phyloP scores from a whole-genome alignment of 2,797 vertebrate species.

The Phalloptychus januarius region DNA sequence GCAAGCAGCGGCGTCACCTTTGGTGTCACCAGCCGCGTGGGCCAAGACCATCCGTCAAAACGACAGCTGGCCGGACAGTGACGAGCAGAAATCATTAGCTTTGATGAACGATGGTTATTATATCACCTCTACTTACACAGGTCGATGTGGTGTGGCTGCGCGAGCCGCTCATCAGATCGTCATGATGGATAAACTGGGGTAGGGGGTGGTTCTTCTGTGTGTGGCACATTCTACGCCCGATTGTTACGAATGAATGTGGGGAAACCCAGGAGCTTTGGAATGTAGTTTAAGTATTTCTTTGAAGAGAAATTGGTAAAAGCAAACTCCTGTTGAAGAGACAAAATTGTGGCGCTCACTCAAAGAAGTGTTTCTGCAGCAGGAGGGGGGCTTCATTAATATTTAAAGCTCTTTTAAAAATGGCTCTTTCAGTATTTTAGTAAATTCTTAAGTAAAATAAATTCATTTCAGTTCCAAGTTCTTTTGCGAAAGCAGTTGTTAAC shows the following conservation, averaged over 20 bases:
- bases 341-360: not conserved
- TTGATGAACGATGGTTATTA: conserved; percentile 59
- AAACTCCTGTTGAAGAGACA: not conserved
- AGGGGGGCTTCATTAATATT: not conserved
- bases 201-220: not conserved
- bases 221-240: not conserved
- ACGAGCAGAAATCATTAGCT: conserved; percentile 56
- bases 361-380: not conserved
- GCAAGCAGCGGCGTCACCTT: conserved; percentile 53
- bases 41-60: conserved; percentile 35
- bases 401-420: not conserved
- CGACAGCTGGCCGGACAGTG: conserved; percentile 44
- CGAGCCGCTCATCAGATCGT: conserved; percentile 28
- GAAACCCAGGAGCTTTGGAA: not conserved
- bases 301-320: not conserved
- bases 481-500: not conserved
- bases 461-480: not conserved
- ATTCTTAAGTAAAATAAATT: not conserved
- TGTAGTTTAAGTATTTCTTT: not conserved
- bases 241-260: not conserved
- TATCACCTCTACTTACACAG: conserved; percentile 57
- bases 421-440: not conserved
- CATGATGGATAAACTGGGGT: conserved; percentile 22
- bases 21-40: conserved; percentile 50
- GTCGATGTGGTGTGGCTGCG: conserved; percentile 33